Evolutionary conservation across 2,888 invertebrate species (phyloP).

Genomic region (Tetragnatha montana): DNA sequence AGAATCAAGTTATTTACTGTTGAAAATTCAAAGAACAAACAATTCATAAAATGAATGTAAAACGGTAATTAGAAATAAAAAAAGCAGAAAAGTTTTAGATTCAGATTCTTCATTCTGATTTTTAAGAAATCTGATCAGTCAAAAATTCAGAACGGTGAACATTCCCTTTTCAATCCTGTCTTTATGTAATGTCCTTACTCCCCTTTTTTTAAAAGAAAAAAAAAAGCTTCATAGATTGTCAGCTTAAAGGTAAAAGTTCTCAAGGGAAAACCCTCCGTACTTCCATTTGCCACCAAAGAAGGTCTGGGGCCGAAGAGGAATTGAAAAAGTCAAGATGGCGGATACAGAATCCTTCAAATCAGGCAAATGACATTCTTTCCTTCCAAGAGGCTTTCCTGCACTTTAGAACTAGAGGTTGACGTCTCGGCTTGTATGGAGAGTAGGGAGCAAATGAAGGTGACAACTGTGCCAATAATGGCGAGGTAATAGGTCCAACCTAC

Average conservation of each 20-base stretch:
- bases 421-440: slow-evolving; percentile 88
- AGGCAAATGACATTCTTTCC: slow-evolving; percentile 90
- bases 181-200: too few species aligned
- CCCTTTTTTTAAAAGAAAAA: too few species aligned
- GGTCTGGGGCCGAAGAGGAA: not conserved
- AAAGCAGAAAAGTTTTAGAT: too few species aligned
- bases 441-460: slow-evolving; percentile 85
- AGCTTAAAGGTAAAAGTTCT: not conserved
- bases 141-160: too few species aligned
- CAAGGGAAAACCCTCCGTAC: not conserved
- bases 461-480: slow-evolving; percentile 82
- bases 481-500: slow-evolving; percentile 86
- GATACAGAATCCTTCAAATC: slow-evolving; percentile 76
- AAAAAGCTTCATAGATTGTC: not conserved
- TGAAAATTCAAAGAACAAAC: too few species aligned
- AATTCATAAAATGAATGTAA: too few species aligned
- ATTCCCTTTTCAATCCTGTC: too few species aligned
- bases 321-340: not conserved
- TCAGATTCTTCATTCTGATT: too few species aligned
- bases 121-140: too few species aligned
- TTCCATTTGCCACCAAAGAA: not conserved
- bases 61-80: too few species aligned
- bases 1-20: too few species aligned
- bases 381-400: slow-evolving; percentile 88
- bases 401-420: slow-evolving; percentile 87